Evolutionary conservation across 2,113 vertebrate genomes (phyloP), one percentile per base, ranked within the genome.

Genomic region (Atractosteus spatula): DNA sequence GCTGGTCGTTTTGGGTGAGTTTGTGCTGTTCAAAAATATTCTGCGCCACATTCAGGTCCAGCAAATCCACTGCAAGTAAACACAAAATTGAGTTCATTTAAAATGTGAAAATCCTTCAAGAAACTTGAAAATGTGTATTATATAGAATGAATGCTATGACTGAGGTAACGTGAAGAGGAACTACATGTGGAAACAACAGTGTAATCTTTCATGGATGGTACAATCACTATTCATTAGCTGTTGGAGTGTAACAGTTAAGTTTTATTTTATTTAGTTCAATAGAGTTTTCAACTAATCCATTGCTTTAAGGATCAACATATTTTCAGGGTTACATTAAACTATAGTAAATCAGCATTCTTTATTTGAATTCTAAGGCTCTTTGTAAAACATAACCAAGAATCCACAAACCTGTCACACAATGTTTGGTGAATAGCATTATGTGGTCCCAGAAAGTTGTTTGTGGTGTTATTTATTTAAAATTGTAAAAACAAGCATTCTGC

Each of bases 1-100:
- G 91, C 71, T 96, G 94, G 61, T 91, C 93, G 76, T 97, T 97
- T 80, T 95, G 94, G 78, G 84, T 93, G 77, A 98, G 71, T 71
- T 96, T 96, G 83, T 98, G 96, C 82, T 98, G 94, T 76, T 91
- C 91, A 68, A 99, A 98, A 75, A 95, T 89, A 81, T 91, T 92
- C 83, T 97, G 95, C 78, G 97, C 96, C 54, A 93, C 93, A n/a
- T 82, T 93, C 84, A 98, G 77, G 59, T 98, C 96, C 85, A 98
- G 78, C 14, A 99, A 86, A 77, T 99, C 97, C 95, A 99, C 97
- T 98, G 81, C 65, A 3, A 66, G 62, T 0, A 78, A 7, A 12
- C 11, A 54, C 8, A 43, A 29, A 74, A 55, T 51, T 51, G 47
- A 51, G 47, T 51, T 51, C 47, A 51, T 10, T 51, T 51, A 7